These are phyloP conservation scores for Caenorhabditis sulstoni DNA, from an alignment of 2,888 invertebrate species.

Conservation along the genomic window DNA sequence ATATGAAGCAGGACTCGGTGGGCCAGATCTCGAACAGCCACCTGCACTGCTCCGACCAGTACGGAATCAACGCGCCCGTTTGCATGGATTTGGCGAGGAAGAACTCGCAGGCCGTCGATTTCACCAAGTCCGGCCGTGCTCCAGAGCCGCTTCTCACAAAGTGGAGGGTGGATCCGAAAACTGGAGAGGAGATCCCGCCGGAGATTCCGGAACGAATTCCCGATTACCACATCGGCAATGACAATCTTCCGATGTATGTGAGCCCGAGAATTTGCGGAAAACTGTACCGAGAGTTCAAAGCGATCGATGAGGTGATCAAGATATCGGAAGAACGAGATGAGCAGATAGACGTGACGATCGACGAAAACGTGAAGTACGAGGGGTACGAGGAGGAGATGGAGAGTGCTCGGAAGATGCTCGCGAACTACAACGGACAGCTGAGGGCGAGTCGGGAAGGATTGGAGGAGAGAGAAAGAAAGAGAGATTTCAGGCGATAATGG, in stretches of 20 bases:
- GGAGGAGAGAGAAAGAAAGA: too few species aligned
- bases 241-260: conserved; percentile 43
- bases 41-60: conserved; percentile 79
- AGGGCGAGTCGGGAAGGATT: conserved; percentile 53
- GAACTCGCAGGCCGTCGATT: conserved; percentile 78
- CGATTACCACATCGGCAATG: conserved; percentile 56
- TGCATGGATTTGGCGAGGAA: conserved; percentile 72
- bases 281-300: conserved; percentile 70
- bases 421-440: conserved; percentile 63
- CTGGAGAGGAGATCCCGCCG: conserved; percentile 46
- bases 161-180: conserved; percentile 47
- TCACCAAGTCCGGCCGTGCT: conserved; percentile 64
- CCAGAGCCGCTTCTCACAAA: conserved; percentile 41
- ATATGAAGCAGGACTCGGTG: conserved; percentile 80
- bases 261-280: conserved; percentile 66
- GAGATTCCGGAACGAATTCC: conserved; percentile 61
- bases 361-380: conserved; percentile 28
- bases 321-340: conserved; percentile 63
- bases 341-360: conserved; percentile 40
- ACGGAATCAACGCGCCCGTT: conserved; percentile 72
- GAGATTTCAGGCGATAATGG: conserved; percentile 66
- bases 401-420: conserved; percentile 44
- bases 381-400: conserved; percentile 52
- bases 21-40: conserved; percentile 80
- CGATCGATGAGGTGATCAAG: conserved; percentile 67